A percentile compares a stretch with the other conserved stretches of the same genome.
phyloP scores from a whole-genome alignment of 2,797 vertebrate genomes.

The Sebastes hubbsi region DNA sequence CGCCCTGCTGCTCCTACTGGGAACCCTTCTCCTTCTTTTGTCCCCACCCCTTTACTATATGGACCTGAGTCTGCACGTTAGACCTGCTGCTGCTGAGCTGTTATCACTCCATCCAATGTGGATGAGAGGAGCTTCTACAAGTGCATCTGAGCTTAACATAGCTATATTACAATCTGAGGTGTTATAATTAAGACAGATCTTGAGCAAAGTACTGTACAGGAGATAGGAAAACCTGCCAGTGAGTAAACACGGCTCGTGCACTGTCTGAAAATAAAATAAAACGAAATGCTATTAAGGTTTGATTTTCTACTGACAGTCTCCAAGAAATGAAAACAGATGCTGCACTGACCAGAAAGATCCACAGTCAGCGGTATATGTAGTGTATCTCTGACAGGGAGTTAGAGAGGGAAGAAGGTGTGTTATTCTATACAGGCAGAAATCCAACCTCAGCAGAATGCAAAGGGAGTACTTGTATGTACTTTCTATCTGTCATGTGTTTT shows the following conservation, averaged over 20 bases:
- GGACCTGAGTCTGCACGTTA: conserved; percentile 1
- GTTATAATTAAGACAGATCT: not conserved
- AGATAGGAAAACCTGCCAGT: not conserved
- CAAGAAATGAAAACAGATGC: conserved; percentile 56
- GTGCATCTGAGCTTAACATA: not conserved
- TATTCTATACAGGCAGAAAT: conserved; percentile 29
- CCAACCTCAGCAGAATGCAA: conserved; percentile 56
- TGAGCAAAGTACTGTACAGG: not conserved
- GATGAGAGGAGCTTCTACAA: not conserved
- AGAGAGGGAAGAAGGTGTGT: conserved; percentile 18
- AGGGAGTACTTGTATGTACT: not conserved
- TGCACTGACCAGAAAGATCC: conserved; percentile 35
- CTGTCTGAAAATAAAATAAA: not conserved
- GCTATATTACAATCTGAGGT: not conserved
- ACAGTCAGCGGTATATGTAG: conserved; percentile 31
- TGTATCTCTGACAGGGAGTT: conserved; percentile 14
- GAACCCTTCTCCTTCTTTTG: conserved; percentile 37
- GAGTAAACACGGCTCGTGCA: not conserved
- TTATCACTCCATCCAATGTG: not conserved
- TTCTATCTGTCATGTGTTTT: not conserved
- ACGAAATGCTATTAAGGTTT: not conserved
- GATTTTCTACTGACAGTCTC: conserved; percentile 23
- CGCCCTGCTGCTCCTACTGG: conserved; percentile 26
- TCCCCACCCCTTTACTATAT: not conserved
- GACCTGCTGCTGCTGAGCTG: conserved; percentile 28